Percentiles rank a stretch among this genome's conserved stretches.
These are phyloP conservation scores for Gadus chalcogrammus DNA, from an alignment of 2,113 vertebrate species.

Conservation along the genomic window DNA sequence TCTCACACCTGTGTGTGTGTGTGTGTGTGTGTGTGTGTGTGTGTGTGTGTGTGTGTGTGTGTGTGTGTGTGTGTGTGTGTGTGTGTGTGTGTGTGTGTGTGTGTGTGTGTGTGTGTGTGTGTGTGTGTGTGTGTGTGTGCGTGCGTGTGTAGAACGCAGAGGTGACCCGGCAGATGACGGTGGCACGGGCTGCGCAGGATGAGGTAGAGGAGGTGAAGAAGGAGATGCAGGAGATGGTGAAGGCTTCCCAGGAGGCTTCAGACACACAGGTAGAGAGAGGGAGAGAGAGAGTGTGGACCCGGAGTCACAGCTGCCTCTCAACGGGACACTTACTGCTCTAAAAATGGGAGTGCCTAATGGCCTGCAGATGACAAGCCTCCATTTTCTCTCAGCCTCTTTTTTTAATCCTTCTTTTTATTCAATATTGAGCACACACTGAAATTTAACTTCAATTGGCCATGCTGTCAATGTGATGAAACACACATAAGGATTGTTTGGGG, in stretches of 20 bases:
- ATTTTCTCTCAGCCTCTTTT: too few species aligned
- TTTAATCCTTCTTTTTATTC: too few species aligned
- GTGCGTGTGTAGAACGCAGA: constrained; percentile 83
- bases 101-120: constrained; percentile 5
- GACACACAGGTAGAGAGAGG: constrained; percentile 78
- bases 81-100: constrained; percentile 5
- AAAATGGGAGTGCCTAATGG: too few species aligned
- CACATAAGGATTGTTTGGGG: too few species aligned
- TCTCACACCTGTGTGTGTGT: not conserved
- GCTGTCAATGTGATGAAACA: too few species aligned
- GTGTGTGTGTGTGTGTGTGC: constrained; percentile 6
- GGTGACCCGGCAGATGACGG: constrained; percentile 90
- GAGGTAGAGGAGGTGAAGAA: constrained; percentile 85
- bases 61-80: constrained; percentile 5
- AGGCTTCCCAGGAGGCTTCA: constrained; percentile 78
- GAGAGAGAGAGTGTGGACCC: not conserved
- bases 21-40: constrained; percentile 5
- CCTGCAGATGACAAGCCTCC: too few species aligned
- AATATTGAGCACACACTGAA: too few species aligned
- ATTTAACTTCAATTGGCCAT: too few species aligned
- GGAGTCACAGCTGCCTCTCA: too few species aligned
- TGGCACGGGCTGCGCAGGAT: constrained; percentile 82
- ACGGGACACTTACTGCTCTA: too few species aligned
- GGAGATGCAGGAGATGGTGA: constrained; percentile 88
- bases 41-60: constrained; percentile 7